phyloP scores from a whole-genome alignment of 2,888 invertebrate species.

The Toxonevra muliebris region DNA sequence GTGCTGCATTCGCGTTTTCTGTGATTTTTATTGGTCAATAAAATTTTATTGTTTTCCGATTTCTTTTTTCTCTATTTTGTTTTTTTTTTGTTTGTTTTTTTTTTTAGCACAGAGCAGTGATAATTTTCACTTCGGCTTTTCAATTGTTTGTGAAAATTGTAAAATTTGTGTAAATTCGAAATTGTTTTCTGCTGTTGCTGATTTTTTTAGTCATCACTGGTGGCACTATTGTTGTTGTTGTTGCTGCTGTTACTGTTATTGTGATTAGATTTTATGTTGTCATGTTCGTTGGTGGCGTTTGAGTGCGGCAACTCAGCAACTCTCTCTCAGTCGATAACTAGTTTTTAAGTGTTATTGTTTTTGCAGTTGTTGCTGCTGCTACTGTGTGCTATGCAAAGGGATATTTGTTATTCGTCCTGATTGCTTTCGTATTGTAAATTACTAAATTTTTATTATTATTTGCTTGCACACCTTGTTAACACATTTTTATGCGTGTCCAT shows the following conservation, averaged over 20 bases:
- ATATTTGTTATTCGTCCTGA: too few relatives aligned
- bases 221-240: slow-evolving; percentile 28
- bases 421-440: neutral
- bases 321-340: slow-evolving; percentile 1
- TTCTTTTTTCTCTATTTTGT: slow-evolving; percentile 27
- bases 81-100: neutral
- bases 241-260: slow-evolving; percentile 37
- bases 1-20: neutral
- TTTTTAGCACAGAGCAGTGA: slow-evolving; percentile 43
- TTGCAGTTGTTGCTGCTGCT: too few relatives aligned
- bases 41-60: slow-evolving; percentile 48
- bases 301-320: slow-evolving; percentile 1
- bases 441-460: too few relatives aligned
- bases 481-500: too few relatives aligned
- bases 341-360: slow-evolving; percentile 20
- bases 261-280: slow-evolving; percentile 46
- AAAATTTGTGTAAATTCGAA: slow-evolving; percentile 33
- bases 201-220: slow-evolving; percentile 7
- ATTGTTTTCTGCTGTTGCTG: slow-evolving; percentile 38
- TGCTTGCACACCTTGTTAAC: too few relatives aligned
- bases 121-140: slow-evolving; percentile 45
- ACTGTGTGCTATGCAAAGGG: too few relatives aligned
- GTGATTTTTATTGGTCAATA: slow-evolving; percentile 47
- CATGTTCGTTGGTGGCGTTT: neutral
- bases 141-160: slow-evolving; percentile 36